Base-by-base conservation (phyloP, 1,140 invertebrate genomes). In the Drosophila bocqueti region DNA sequence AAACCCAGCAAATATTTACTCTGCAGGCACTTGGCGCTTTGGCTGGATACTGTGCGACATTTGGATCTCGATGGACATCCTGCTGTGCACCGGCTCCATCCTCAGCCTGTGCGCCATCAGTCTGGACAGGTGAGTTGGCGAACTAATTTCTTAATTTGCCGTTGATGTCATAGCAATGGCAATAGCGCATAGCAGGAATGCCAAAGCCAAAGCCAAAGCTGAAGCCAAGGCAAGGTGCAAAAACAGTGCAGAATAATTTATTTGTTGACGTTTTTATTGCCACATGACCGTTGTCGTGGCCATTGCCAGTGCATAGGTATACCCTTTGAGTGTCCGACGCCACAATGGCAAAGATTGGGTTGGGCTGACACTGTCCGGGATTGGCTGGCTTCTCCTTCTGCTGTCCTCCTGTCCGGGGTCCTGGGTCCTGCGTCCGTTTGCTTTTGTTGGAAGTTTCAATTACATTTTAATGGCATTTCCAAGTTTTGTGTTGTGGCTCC, bases 21-120 rank as follows among this genome's bases (percentile, higher is more conserved):
- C 91, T 85, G 26, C 82, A 95, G 96, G 96, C 63, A 94, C 94
- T 66, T 98, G 97, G 97, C 94, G 95, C 77, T 94, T 97, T 4
- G 96, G 97, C n/a, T 95, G 95, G 93, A 93, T 96, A 6, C 93
- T 98, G 18, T 98, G 97, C 92, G 96, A 97, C 84, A 95, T 98
- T 60, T 99, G 98, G 98, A 96, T 99, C 47, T 98, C 97, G 1
- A 94, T 98, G 87, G 98, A 99, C 91, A 97, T 99, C 46, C 94
- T 99, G 6, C 96, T 98, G 2, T 99, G 98, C 92, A 99, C 98
- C 4, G 95, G 97, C 67, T 95, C 97, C 79, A 95, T 98, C 86
- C 94, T 98, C 55, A 95, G 95, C 87, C 93, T 98, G 90, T 96
- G 96, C 94, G 95, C 97, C 87, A 97, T 98, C 87, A 97, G 96